phyloP scores from a whole-genome alignment of 2,888 invertebrate genomes.

The Dinocampus coccinellae region DNA sequence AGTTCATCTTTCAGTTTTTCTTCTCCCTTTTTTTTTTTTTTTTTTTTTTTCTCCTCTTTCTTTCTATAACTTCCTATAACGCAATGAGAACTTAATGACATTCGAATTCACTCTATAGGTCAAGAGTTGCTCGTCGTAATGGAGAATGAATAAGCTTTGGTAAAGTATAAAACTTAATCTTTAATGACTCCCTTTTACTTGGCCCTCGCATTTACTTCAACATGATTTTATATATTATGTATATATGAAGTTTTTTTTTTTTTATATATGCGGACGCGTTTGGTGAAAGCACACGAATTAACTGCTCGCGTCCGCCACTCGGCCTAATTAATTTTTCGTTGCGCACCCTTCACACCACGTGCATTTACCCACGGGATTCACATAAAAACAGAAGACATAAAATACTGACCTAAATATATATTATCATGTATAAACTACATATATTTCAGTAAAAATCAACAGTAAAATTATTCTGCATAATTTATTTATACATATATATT shows the following conservation, averaged over 20 bases:
- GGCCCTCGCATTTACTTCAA: not conserved
- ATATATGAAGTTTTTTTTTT: not conserved
- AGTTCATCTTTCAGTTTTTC: no score
- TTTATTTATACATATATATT: no score
- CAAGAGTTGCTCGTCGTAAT: not conserved
- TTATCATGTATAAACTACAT: not conserved
- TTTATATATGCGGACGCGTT: not conserved
- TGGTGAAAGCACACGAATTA: not conserved
- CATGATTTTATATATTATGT: not conserved
- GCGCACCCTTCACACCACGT: not conserved
- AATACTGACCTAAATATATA: not conserved
- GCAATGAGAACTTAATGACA: not conserved
- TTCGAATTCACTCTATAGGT: not conserved
- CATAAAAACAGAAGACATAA: not conserved
- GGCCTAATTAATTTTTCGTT: slow-evolving; percentile 4
- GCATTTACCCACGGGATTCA: not conserved
- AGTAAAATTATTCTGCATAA: not conserved
- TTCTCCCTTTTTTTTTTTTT: no score
- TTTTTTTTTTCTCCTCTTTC: no score
- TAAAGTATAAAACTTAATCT: not conserved
- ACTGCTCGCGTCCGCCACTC: not conserved
- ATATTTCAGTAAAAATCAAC: not conserved
- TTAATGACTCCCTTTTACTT: not conserved
- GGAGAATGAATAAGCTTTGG: not conserved
- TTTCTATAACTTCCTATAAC: not conserved